A percentile compares a stretch with the other conserved stretches of the same genome.
These are phyloP conservation scores for Dinomys branickii DNA, from an alignment of 2,113 vertebrate genomes.

Conservation along the genomic window DNA sequence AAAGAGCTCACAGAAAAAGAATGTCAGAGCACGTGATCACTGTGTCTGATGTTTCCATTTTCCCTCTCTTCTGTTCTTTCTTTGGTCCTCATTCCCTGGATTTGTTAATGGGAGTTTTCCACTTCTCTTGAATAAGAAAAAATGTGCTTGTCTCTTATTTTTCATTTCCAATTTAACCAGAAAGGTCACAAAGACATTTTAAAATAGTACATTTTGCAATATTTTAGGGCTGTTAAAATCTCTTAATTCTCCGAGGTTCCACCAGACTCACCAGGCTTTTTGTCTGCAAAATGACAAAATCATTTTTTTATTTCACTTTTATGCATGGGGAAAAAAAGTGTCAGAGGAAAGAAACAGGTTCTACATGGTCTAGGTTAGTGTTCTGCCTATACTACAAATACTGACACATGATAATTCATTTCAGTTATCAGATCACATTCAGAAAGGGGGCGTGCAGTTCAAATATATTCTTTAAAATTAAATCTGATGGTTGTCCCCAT, in stretches of 20 bases:
- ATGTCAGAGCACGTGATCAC: background rate
- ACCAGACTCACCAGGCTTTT: constrained; percentile 25
- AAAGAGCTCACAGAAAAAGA: background rate
- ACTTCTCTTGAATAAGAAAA: constrained; percentile 61
- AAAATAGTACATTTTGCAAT: constrained; percentile 67
- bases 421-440: constrained; percentile 64
- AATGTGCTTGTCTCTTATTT: constrained; percentile 65
- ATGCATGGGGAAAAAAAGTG: background rate
- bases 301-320: constrained; percentile 2
- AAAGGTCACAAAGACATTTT: constrained; percentile 74
- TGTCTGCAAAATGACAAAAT: constrained; percentile 41
- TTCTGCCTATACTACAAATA: constrained; percentile 6
- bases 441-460: constrained; percentile 43
- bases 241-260: constrained; percentile 45
- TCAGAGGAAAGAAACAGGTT: constrained; percentile 40
- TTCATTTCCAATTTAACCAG: constrained; percentile 72
- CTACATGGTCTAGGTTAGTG: constrained; percentile 23
- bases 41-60: background rate
- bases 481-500: constrained; percentile 50
- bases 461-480: constrained; percentile 66
- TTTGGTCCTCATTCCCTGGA: constrained; percentile 23
- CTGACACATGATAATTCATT: background rate
- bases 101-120: constrained; percentile 54
- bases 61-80: background rate
- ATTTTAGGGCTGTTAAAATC: constrained; percentile 65